Conservation (phyloP, 2,113 vertebrate species). For the Rafetus swinhoei region DNA sequence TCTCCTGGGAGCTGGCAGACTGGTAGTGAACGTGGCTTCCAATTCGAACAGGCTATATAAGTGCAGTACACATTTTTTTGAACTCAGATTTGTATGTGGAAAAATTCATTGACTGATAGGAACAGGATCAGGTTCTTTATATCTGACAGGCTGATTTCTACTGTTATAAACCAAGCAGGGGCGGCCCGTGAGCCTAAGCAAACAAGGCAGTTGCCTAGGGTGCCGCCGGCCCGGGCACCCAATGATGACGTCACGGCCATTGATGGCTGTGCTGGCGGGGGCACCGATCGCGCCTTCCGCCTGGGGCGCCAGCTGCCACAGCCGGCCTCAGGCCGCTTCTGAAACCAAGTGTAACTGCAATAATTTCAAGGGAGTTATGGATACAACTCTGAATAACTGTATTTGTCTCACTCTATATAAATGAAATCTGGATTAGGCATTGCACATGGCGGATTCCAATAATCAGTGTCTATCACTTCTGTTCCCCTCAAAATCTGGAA, state of each 20-base stretch:
- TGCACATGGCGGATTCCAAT: neutral
- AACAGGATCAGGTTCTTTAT: slow-evolving; percentile 19
- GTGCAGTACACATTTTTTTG: neutral
- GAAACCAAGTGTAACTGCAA: neutral
- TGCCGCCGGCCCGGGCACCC: too few species aligned
- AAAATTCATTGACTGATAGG: slow-evolving; percentile 15
- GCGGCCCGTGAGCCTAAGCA: too few species aligned
- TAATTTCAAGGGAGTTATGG: slow-evolving; percentile 31
- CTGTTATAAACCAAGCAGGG: neutral
- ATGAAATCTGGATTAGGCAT: slow-evolving; percentile 8
- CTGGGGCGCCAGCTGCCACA: too few species aligned
- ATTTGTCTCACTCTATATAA: neutral
- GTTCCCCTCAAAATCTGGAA: slow-evolving; percentile 39
- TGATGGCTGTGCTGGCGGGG: too few species aligned
- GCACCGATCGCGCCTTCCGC: too few species aligned
- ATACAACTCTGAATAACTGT: slow-evolving; percentile 28
- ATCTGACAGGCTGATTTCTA: neutral
- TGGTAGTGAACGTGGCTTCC: neutral
- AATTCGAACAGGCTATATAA: neutral
- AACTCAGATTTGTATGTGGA: neutral
- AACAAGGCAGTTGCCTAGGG: too few species aligned
- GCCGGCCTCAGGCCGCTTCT: too few species aligned
- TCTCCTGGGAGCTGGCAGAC: too few species aligned
- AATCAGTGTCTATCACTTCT: slow-evolving; percentile 35
- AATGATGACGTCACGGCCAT: too few species aligned